Base-by-base conservation (phyloP, 1,140 invertebrate genomes). In the Lepidostoma basale region DNA sequence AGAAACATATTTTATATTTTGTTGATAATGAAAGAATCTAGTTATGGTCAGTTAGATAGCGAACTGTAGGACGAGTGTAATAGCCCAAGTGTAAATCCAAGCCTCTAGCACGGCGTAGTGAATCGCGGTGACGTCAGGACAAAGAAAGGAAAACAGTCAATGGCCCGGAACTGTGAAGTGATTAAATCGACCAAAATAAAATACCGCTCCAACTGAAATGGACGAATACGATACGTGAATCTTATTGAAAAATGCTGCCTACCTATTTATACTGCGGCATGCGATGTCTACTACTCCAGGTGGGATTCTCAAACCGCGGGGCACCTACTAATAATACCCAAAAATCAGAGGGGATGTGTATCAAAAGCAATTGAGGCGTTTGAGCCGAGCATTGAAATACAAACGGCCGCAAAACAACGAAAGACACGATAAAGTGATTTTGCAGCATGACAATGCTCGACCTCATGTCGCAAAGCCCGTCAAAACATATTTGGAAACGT, bases 131-230 rank as follows among this genome's bases (percentile, higher is more conserved):
- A 44, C 20, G 28, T 18, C 52, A 56, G 28, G 12, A 56, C 52
- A 56, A 56, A 20, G 30, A 5, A 56, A 56, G 10, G 6, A 49
- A 20, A 10, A 22, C 30, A 56, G 18, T 56, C 52, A 56, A 56
- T 56, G 28, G 52, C 14, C 28, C 30, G 52, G 28, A 56, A 36
- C 52, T 16, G 14, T 14, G n/a, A 26, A 60, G 56, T 44, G 56
- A 60, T 42, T 60, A 42, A 60, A 60, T 60, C 8, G 36, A 60
- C 56, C 56, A 60, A 60, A 60, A 60, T 60, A 60, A 60, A 60
- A 60, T 42, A 40, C 33, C 23, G 3, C 36, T 26, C 56, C 23
- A 26, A 39, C 36, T 45, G 33, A 45, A 45, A 2, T 14, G 18
- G 18, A 14, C 36, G 39, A 42, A 56, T 12, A 33, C 30, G 49